Evolutionary conservation across 1,140 invertebrate species (phyloP), one percentile per base, ranked within the genome.

Genomic region (Acyrthosiphon pisum): DNA sequence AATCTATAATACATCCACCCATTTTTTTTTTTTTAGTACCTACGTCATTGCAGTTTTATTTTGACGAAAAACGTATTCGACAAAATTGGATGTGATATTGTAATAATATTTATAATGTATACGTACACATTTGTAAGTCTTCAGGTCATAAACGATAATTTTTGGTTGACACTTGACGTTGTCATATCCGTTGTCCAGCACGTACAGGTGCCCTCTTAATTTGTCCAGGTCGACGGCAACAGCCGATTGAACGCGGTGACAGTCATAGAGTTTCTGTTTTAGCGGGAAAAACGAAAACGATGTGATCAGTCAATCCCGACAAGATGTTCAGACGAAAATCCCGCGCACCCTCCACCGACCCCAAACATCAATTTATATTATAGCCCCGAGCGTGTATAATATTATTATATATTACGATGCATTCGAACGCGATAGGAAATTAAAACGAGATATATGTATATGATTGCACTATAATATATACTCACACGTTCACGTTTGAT

Each of bases 61-160:
- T 22, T 68, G 30, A n/a, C 60, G 30, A 68, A 68, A n/a, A 68
- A 30, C 14, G 20, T 41, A 56, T 44, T 8, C 23, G 83, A 44
- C 14, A 6, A 6, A n/a, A 0, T n/a, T 35, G 56, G 8, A 22
- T 2, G 8, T 50, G 4, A 88, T 35, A 30, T 18, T 6, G 9
- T 20, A 46, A 50, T 88, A n/a, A 50, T 89, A 48, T 56, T 35
- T 90, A 60, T 30, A n/a, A 86, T n/a, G 20, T 88, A 30, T 46
- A 68, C 89, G 23, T 68, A 90, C 89, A 41, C 26, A 60, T 83
- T 96, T 96, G 95, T 97, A 96, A 0, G 97, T 97, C 41, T 96
- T 96, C 94, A 97, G 95, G 94, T 98, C 97, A 93, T 98, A 97
- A 26, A 98, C 96, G 23, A 98, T 95, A 37, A 98, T 96, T 95